Evolutionary conservation across 2,797 vertebrate genomes (phyloP).

Genomic region (Cyclopterus lumpus): DNA sequence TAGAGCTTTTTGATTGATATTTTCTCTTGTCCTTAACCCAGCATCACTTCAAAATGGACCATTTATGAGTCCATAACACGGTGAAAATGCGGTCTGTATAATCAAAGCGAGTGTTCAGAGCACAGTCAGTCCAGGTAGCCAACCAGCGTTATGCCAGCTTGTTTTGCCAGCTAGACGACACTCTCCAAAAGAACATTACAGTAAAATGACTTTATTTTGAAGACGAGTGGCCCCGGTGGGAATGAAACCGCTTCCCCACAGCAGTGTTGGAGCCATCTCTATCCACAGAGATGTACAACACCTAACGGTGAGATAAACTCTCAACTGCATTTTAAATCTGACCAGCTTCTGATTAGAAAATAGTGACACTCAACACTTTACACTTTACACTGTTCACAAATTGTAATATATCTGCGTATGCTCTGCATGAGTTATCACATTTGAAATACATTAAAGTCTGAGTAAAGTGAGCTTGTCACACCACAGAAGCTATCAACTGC

Average conservation of each 20-base stretch:
- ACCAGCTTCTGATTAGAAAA: conserved; percentile 26
- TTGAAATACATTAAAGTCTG: conserved; percentile 4
- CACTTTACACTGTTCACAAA: conserved; percentile 9
- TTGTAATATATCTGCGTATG: conserved; percentile 20
- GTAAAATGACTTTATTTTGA: conserved; percentile 47
- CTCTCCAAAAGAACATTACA: conserved; percentile 43
- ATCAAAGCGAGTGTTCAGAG: neutral
- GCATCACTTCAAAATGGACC: neutral
- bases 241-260: conserved; percentile 33
- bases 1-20: neutral
- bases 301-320: conserved; percentile 16
- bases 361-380: conserved; percentile 28
- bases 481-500: neutral
- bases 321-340: conserved; percentile 32
- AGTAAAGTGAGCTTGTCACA: neutral
- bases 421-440: conserved; percentile 6
- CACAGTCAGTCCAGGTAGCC: conserved; percentile 6
- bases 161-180: conserved; percentile 32
- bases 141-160: conserved; percentile 26
- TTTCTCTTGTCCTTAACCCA: neutral
- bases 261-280: conserved; percentile 19
- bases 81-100: conserved; percentile 20
- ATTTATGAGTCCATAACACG: neutral
- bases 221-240: conserved; percentile 35
- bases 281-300: conserved; percentile 21